Percentiles rank a stretch among this genome's conserved stretches.
phyloP scores from a whole-genome alignment of 2,113 vertebrate species.

The Lota lota region DNA sequence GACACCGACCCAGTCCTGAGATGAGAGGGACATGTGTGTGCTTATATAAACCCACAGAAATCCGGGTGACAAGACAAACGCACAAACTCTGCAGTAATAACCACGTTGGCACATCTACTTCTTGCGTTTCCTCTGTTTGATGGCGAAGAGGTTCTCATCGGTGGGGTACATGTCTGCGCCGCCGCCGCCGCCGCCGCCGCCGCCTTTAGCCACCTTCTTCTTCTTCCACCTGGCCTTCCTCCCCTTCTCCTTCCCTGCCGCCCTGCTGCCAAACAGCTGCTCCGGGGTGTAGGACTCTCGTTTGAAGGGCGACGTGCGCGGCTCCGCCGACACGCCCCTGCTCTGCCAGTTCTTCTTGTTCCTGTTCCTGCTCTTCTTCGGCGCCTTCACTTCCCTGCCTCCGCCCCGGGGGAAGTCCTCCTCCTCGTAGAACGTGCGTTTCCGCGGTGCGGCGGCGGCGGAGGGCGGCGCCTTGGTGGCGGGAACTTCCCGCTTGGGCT shows the following conservation, averaged over 20 bases:
- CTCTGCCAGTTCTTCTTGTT: constrained; percentile 6
- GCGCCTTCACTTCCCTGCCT: neutral
- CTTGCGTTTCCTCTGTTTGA: constrained; percentile 66
- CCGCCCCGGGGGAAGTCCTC: constrained; percentile 62
- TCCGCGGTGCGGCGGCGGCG: neutral
- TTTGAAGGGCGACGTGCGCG: neutral
- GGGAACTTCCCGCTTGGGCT: constrained; percentile 44
- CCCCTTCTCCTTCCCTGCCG: constrained; percentile 13
- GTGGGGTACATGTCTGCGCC: constrained; percentile 28
- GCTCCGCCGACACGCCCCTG: neutral
- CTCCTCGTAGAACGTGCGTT: constrained; percentile 21
- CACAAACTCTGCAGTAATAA: neutral
- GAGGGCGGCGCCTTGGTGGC: neutral
- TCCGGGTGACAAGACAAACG: neutral
- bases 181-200: constrained; percentile 2
- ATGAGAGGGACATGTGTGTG: neutral
- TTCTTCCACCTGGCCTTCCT: neutral
- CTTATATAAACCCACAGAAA: neutral
- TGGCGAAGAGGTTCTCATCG: constrained; percentile 72
- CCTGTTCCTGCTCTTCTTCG: constrained; percentile 21
- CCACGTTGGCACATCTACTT: constrained; percentile 4
- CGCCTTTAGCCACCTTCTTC: constrained; percentile 10
- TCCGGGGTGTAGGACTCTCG: constrained; percentile 3
- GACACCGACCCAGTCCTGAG: neutral
- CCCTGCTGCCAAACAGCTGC: neutral